Percentiles rank a stretch among this genome's conserved stretches.
Conservation (phyloP, 2,797 vertebrate genomes). For the Anabacerthia variegaticeps region DNA sequence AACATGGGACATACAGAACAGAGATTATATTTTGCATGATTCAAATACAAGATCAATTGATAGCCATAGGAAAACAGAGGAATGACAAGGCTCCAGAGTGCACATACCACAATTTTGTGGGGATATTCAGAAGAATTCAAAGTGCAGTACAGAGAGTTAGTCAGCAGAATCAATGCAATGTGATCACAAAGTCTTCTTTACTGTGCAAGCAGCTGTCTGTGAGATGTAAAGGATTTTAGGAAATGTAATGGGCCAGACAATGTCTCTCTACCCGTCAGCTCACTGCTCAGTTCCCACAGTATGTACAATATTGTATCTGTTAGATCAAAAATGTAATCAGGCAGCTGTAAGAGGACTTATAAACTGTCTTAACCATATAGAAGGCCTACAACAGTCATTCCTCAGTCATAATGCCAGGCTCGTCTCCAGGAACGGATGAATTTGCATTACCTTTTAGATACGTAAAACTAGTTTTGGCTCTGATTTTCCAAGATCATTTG, state of each 20-base stretch:
- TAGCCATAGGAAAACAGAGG: not conserved
- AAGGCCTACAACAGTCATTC: not conserved
- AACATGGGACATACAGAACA: not conserved
- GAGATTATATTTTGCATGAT: not conserved
- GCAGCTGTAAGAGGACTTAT: not conserved
- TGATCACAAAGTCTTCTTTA: not conserved
- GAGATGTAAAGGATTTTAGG: not conserved
- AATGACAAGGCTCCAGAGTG: not conserved
- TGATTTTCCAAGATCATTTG: conserved; percentile 5
- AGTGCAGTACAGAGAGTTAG: not conserved
- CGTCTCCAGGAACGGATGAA: not conserved
- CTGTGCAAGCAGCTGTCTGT: not conserved
- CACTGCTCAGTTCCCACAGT: not conserved
- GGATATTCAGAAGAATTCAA: not conserved
- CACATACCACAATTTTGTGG: not conserved
- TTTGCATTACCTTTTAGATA: not conserved
- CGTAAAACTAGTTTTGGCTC: not conserved
- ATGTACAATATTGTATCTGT: not conserved
- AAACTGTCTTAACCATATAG: not conserved
- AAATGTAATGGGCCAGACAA: not conserved
- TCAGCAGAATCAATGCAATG: not conserved
- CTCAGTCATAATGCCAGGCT: not conserved
- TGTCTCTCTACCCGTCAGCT: not conserved
- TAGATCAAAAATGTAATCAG: not conserved
- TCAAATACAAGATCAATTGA: not conserved